Evolutionary conservation across 2,113 vertebrate species (phyloP), one percentile per base, ranked within the genome.

Genomic region (Corydoras maculifer): DNA sequence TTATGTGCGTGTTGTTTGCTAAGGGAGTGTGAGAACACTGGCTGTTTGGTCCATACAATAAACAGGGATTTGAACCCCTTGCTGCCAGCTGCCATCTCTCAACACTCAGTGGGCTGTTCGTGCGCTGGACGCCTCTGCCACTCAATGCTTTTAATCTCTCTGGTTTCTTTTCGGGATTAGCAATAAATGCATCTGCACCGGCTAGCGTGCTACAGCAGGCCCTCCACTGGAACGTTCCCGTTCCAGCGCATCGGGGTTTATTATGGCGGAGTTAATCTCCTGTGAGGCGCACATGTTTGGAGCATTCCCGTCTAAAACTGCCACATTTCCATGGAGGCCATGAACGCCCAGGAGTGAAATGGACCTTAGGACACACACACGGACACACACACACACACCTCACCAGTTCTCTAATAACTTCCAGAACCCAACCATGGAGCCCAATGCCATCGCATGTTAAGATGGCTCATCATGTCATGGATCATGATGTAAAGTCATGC

Each of bases 111-210:
- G 77, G 75, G 82, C 84, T 84, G 83, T 81, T 74, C 79, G 82
- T 83, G 84, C 82, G 58, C 72, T 48, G 70, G 70, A 73, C 68
- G 72, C 74, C 76, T 73, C 81, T 84, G 84, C 84, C 86, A 85
- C 83, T 90, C 84, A 86, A 90, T 86, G 84, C 83, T 78, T 84
- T 84, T 90, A 88, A 89, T 89, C 88, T 88, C 73, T 82, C 62
- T 70, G 75, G 78, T 79, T 79, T 83, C 85, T 86, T 84, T 63
- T 10, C 50, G 55, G 73, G 78, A 77, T 78, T 82, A 77, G 63
- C 73, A 77, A 77, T 71, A 76, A 75, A 80, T 25, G 65, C 76
- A 77, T 76, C 67, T 77, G 72, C 30, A 57, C 49, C 8, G 30
- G 14, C 65, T 76, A 65, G 72, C 62, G 62, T 72, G 75, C 78